Base-by-base conservation (phyloP, 2,113 vertebrate species). In the Paralichthys olivaceus region DNA sequence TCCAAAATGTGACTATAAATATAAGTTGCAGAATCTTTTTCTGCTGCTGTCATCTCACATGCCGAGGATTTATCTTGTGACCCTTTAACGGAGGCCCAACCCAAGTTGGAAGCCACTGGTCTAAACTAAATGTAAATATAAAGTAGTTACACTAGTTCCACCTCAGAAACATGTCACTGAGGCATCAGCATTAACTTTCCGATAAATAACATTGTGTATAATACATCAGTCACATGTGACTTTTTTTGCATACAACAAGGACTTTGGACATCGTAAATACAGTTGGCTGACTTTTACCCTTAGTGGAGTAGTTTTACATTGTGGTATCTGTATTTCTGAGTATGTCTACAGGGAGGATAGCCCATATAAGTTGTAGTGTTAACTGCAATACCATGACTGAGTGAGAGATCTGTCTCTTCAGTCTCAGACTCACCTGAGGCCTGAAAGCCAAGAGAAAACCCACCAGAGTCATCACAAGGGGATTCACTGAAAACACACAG, bases 391-490 rank as follows among this genome's bases (percentile, higher is more conserved):
- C 7, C 40, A 28, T 20, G 25, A 34, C 28, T 8, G 17, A n/a
- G 60, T 1, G 17, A 25, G 60, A 62, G 28, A 58, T 15, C 3
- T 22, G 56, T 58, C 29, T 32, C 56, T 40, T 60, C 40, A 66
- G 40, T 28, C 32, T 19, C 43, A 59, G 71, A 85, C 59, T 77
- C 69, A 57, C 23, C 34, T 86, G 69, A 67, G 17, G 20, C 61
- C 40, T 0, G 4, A 25, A 8, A 11, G 34, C 14, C 12, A 69
- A 66, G 57, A 71, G 22, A 28, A 45, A 13, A 47, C 9, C 60
- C 7, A 34, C 32, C 2, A 66, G 72, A 69, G 79, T 74, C 84
- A 85, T 77, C 75, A 79, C 70, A 60, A 80, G 69, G 7, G 12
- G 65, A 64, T 72, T 84, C 51, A 68, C 67, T 59, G 11, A 64